Base-by-base conservation (phyloP, 1,140 invertebrate genomes). In the Conopomorpha cramerella region DNA sequence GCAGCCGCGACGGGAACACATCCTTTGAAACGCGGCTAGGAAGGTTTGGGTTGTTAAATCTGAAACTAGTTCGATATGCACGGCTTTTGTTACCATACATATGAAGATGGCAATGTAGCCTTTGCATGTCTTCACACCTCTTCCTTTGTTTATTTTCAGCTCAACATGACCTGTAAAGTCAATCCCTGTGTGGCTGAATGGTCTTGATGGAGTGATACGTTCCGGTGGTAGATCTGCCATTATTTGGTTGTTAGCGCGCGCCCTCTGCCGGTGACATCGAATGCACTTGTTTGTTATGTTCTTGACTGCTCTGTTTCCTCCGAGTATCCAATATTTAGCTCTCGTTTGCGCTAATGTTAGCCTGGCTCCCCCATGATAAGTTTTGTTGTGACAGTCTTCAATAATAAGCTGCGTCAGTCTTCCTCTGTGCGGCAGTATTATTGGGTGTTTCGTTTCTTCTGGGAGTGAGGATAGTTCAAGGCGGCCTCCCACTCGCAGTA, bases 401-500 rank as follows among this genome's bases (percentile, higher is more conserved):
- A 68, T 49, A 4, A 63, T 43, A 10, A 58, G 34, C 2, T 39
- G 27, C 7, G 47, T 37, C 12, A 57, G 34, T 13, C 14, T 3
- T 0, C 16, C 15, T 1, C 18, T 12, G 8, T 34, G 15, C 1
- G 50, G 45, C n/a, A 53, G 13, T 3, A 56, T 47, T 2, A 31
- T 31, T 19, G 47, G 42, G 28, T 53, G 41, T 17, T 59, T 72
- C 11, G 46, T 36, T 15, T 51, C 40, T 32, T 51, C 32, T 6
- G 45, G 23, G 0, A 77, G 8, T n/a, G 45, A 27, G 7, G 59
- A 32, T n/a, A 55, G 31, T 10, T 30, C 6, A 1, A 76, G 36
- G 16, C 68, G 41, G 4, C 74, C 66, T 2, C 67, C 64, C 8
- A 77, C 70, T 16, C 65, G 39, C 11, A 77, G 13, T 3, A 77